phyloP scores from a whole-genome alignment of 1,140 invertebrate genomes.

The Lordiphosa stackelbergi region DNA sequence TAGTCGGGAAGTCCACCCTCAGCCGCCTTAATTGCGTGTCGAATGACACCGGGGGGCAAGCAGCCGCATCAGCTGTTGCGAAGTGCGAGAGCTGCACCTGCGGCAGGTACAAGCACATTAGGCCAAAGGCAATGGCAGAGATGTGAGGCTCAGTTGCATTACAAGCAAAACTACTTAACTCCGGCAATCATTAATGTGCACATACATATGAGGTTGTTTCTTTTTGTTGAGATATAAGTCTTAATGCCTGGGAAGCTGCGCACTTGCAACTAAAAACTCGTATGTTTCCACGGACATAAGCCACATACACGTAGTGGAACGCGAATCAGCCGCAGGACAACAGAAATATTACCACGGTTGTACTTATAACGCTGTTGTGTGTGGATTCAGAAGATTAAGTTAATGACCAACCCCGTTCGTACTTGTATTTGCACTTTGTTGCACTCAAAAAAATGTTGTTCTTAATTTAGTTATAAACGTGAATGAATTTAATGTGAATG shows the following conservation, averaged over 20 bases:
- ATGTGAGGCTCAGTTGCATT: conserved; percentile 21
- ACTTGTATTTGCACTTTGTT: too few relatives aligned
- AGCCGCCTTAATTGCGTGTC: conserved; percentile 45
- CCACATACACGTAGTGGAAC: not conserved
- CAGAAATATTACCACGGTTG: conserved; percentile 6
- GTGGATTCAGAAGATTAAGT: conserved; percentile 37
- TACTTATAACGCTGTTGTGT: conserved; percentile 4
- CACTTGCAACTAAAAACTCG: conserved; percentile 9
- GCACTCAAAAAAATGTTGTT: too few relatives aligned
- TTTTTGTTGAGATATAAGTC: conserved; percentile 2
- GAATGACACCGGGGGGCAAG: conserved; percentile 39
- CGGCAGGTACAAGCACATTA: conserved; percentile 50
- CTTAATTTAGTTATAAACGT: too few relatives aligned
- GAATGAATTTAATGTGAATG: too few relatives aligned
- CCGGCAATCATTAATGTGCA: conserved; percentile 41
- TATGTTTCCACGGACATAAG: not conserved
- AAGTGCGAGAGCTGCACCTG: conserved; percentile 38
- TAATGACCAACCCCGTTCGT: conserved; percentile 36
- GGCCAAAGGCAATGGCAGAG: conserved; percentile 35
- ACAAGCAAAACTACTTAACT: conserved; percentile 63
- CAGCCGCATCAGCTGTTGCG: conserved; percentile 15
- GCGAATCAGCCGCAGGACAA: conserved; percentile 25
- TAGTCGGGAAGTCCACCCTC: conserved; percentile 11
- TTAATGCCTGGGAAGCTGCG: conserved; percentile 16
- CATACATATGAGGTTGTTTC: conserved; percentile 7